Base-by-base conservation (phyloP, 2,888 invertebrate genomes). In the Podotricha telesiphe region DNA sequence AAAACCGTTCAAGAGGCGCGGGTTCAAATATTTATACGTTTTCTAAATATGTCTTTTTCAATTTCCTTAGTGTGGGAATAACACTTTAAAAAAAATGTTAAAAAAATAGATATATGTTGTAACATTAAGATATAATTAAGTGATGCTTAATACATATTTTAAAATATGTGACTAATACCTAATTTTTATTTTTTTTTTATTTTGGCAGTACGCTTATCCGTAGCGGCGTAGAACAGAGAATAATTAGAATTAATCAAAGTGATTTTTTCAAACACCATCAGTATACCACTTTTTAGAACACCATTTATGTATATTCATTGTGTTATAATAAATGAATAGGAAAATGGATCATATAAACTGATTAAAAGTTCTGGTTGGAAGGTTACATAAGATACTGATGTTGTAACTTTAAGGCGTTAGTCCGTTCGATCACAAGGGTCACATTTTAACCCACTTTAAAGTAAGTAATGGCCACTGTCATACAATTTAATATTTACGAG, bases 341-440 rank as follows among this genome's bases (percentile, higher is more conserved):
- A 42, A 42, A 42, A 42, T 42, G 13, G 42, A 42, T 42, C 13
- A 2, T 42, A 42, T 42, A 42, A 42, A 42, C 42, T 42, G 13
- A 13, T 42, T 42, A 42, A 42, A 42, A 42, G 42, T 42, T 42
- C 42, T 42, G 13, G 13, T 42, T 42, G 11, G 42, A 42, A 42
- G 13, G 42, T 42, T 42, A 13, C 7, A 13, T 42, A 42, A 10
- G 37, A 42, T 42, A 42, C 2, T 42, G 42, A 1, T 42, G 13
- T 13, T 13, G 13, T 13, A 42, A 42, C 2, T 42, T 42, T 42
- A 11, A 42, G 42, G 42, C 42, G 42, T 13, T 42, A 13, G 42
- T 42, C 42, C 42, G 42, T 42, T 42, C 42, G 42, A 42, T 42
- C 42, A 42, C 42, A 42, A 42, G 42, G 42, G 42, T 42, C 42